Percentiles rank a stretch among this genome's conserved stretches.
phyloP scores from a whole-genome alignment of 2,113 vertebrate species.

The Symphodus melops region DNA sequence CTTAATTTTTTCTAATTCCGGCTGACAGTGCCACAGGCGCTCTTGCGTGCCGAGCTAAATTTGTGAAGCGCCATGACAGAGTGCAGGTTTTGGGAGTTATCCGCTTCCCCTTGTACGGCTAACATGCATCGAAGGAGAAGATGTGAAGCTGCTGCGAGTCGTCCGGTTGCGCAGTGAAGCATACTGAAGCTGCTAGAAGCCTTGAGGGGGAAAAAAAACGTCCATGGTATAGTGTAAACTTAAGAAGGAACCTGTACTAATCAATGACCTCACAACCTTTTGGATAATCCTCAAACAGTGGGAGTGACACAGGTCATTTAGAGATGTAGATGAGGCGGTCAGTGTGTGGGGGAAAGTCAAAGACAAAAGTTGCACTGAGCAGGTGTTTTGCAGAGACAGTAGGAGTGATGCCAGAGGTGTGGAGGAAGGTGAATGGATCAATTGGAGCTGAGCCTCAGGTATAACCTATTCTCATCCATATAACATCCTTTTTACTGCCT shows the following conservation, averaged over 20 bases:
- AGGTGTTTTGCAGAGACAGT: slow-evolving; percentile 55
- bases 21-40: slow-evolving; percentile 78
- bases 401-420: slow-evolving; percentile 50
- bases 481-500: slow-evolving; percentile 47
- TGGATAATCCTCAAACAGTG: slow-evolving; percentile 37
- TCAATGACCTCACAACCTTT: slow-evolving; percentile 38
- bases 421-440: slow-evolving; percentile 67
- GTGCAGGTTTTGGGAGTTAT: slow-evolving; percentile 72
- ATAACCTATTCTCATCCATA: slow-evolving; percentile 61
- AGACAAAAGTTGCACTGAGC: slow-evolving; percentile 39
- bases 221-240: slow-evolving; percentile 20
- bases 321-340: slow-evolving; percentile 48
- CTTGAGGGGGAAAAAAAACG: neutral
- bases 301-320: slow-evolving; percentile 59
- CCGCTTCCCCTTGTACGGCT: slow-evolving; percentile 55
- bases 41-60: slow-evolving; percentile 70
- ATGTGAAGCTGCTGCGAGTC: slow-evolving; percentile 19
- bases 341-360: slow-evolving; percentile 35
- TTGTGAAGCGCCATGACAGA: slow-evolving; percentile 75
- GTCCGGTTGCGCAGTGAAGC: slow-evolving; percentile 44
- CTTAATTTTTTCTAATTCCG: slow-evolving; percentile 83
- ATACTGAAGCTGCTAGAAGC: slow-evolving; percentile 16
- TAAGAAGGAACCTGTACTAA: slow-evolving; percentile 38
- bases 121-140: slow-evolving; percentile 54
- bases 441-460: slow-evolving; percentile 63